Evolutionary conservation across 2,797 vertebrate genomes (phyloP).

Genomic region (Takifugu rubripes): DNA sequence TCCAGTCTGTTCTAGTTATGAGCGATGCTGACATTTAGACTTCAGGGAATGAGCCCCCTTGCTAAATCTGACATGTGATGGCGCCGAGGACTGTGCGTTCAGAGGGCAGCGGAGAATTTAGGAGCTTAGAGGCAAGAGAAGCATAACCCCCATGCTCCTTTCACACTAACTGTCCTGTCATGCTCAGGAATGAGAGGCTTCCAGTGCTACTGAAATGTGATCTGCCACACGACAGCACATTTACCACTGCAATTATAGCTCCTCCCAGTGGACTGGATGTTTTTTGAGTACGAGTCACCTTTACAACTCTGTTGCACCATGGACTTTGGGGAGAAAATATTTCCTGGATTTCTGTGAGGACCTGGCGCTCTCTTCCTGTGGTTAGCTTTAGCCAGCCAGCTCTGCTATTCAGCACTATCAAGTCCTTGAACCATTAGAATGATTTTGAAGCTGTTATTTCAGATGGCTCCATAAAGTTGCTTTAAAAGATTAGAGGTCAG

Average conservation of each 20-base stretch:
- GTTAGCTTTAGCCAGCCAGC: not conserved
- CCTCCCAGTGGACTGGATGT: slow-evolving; percentile 28
- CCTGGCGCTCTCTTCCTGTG: not conserved
- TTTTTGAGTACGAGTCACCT: not conserved
- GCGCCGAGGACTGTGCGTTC: slow-evolving; percentile 43
- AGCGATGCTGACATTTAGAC: slow-evolving; percentile 38
- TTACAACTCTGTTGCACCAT: not conserved
- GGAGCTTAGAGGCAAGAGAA: slow-evolving; percentile 44
- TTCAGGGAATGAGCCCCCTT: slow-evolving; percentile 39
- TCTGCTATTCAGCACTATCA: not conserved
- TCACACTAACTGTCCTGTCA: slow-evolving; percentile 51
- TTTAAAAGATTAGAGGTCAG: not conserved
- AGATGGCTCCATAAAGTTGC: not conserved
- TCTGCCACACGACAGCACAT: slow-evolving; percentile 64
- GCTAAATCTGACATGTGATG: slow-evolving; percentile 59
- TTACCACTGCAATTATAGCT: slow-evolving; percentile 62
- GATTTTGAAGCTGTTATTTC: not conserved
- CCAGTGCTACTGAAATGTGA: slow-evolving; percentile 55
- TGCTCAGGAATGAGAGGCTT: slow-evolving; percentile 53
- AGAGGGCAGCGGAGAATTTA: slow-evolving; percentile 44
- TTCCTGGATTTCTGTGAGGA: not conserved
- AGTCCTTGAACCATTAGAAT: not conserved
- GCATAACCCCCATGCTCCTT: slow-evolving; percentile 32
- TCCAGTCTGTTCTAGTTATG: slow-evolving; percentile 39
- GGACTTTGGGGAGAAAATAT: not conserved